A percentile compares a stretch with the other conserved stretches of the same genome.
Evolutionary conservation across 2,113 vertebrate species (phyloP).

Genomic region (Todiramphus saurophagus): DNA sequence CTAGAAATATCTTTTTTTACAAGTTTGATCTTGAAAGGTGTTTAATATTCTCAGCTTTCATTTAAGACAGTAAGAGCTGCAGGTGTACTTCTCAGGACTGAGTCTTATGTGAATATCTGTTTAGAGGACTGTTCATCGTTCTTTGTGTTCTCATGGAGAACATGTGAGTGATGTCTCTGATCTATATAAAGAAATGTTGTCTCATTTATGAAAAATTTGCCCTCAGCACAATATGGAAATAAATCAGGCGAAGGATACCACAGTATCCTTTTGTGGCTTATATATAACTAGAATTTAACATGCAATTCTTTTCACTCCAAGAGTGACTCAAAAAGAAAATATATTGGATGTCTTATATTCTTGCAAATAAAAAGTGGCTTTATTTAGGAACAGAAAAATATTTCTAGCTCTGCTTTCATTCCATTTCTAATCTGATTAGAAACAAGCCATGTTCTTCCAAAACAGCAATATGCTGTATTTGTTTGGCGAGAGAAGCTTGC

Average conservation of each 20-base stretch:
- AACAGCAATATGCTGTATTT: background rate
- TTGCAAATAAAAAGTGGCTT: background rate
- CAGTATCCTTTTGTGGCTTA: background rate
- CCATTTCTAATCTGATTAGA: background rate
- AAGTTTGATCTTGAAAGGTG: background rate
- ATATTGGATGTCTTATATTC: background rate
- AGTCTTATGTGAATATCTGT: background rate
- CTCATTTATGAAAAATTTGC: conserved; percentile 2
- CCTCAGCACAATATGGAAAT: background rate
- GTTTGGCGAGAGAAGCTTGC: background rate
- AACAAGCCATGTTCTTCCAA: background rate
- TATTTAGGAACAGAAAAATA: background rate
- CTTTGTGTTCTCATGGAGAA: background rate
- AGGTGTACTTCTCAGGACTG: background rate
- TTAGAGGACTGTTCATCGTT: background rate
- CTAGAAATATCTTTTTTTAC: background rate
- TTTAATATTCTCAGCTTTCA: background rate
- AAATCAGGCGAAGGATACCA: background rate
- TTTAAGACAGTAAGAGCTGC: background rate
- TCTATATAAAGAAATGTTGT: background rate
- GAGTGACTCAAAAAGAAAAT: background rate
- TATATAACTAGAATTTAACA: background rate
- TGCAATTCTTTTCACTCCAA: background rate
- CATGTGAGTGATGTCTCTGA: background rate
- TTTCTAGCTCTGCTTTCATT: conserved; percentile 2